A percentile compares a stretch with the other conserved stretches of the same genome.
phyloP scores from a whole-genome alignment of 2,113 vertebrate genomes.

The Apodemus speciosus region DNA sequence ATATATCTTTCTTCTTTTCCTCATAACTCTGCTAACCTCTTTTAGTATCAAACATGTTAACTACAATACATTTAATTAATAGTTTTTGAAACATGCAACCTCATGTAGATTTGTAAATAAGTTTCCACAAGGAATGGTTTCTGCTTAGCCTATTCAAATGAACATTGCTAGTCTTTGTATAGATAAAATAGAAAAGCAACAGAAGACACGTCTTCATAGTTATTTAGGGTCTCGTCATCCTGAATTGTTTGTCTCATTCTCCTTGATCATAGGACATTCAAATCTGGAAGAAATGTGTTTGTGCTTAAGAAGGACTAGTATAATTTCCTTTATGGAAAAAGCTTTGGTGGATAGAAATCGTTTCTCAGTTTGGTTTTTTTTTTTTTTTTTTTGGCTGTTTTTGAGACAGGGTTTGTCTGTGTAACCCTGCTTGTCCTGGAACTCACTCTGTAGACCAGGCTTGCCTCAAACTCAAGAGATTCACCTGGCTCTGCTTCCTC shows the following conservation, averaged over 20 bases:
- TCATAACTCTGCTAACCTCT: background rate
- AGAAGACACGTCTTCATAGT: background rate
- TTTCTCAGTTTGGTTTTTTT: background rate
- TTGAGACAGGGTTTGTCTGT: background rate
- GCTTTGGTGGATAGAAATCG: background rate
- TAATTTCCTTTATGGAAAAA: background rate
- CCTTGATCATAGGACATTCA: background rate
- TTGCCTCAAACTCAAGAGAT: background rate
- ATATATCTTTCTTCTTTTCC: background rate
- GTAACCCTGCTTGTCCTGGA: background rate
- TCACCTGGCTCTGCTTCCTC: background rate
- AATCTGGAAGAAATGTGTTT: slow-evolving; percentile 3
- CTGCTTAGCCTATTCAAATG: background rate
- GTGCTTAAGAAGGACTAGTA: background rate
- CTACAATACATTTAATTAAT: background rate
- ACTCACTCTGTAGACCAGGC: background rate
- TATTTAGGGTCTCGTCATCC: background rate
- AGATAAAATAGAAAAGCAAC: slow-evolving; percentile 10
- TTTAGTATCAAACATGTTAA: background rate
- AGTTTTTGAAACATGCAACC: background rate
- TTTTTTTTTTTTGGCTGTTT: background rate
- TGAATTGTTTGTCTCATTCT: background rate
- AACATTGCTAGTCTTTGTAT: background rate
- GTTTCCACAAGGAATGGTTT: background rate
- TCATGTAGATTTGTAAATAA: slow-evolving; percentile 15